Conservation (phyloP, 2,888 invertebrate species). For the Anarsia innoxiella region DNA sequence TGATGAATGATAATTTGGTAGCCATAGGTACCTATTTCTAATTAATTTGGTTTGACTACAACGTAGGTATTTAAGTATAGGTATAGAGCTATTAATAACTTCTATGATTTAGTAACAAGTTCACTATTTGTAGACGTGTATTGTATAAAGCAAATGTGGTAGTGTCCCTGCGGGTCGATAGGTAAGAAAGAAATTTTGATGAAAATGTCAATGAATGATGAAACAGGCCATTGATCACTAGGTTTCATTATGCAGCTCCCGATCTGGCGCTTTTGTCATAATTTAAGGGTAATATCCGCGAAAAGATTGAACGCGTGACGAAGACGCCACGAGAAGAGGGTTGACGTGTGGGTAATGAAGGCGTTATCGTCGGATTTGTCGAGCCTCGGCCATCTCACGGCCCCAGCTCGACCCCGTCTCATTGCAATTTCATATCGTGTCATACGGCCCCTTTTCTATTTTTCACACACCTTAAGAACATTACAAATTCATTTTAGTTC, state of each 20-base stretch:
- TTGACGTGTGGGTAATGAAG: conserved; percentile 69
- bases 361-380: conserved; percentile 58
- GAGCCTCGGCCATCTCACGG: conserved; percentile 23
- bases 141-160: too few relatives aligned
- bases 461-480: conserved; percentile 24
- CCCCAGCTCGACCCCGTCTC: conserved; percentile 26
- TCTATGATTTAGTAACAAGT: too few relatives aligned
- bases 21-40: too few relatives aligned
- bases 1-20: too few relatives aligned
- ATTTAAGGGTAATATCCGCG: conserved; percentile 69
- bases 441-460: conserved; percentile 34
- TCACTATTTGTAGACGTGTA: too few relatives aligned
- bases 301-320: conserved; percentile 65
- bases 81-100: too few relatives aligned
- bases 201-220: conserved; percentile 37
- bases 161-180: too few relatives aligned
- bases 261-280: conserved; percentile 59
- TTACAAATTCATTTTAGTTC: conserved; percentile 11
- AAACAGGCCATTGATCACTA: conserved; percentile 52
- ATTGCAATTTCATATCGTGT: conserved; percentile 48
- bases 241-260: conserved; percentile 52
- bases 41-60: too few relatives aligned
- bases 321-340: conserved; percentile 61
- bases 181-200: conserved; percentile 24
- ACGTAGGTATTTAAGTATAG: too few relatives aligned